These are phyloP conservation scores for Champsocephalus esox DNA, from an alignment of 2,797 vertebrate species.

Conservation along the genomic window DNA sequence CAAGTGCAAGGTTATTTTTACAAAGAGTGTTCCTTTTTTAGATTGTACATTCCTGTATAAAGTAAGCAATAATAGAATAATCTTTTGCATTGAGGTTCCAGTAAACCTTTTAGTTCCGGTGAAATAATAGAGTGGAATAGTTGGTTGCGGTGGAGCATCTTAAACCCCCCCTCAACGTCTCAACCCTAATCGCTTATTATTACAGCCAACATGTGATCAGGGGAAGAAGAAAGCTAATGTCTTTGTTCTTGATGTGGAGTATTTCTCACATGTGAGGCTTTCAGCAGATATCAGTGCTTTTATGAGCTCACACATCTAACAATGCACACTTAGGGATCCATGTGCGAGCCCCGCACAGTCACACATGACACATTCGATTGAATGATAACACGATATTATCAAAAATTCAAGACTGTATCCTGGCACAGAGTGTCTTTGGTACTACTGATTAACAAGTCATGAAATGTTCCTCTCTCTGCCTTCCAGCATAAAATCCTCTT, in stretches of 20 bases:
- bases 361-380: constrained; percentile 2
- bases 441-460: constrained; percentile 43
- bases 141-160: constrained; percentile 24
- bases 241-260: constrained; percentile 48
- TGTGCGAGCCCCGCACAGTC: neutral
- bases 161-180: neutral
- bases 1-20: neutral
- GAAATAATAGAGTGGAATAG: constrained; percentile 40
- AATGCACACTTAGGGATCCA: constrained; percentile 13
- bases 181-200: constrained; percentile 37
- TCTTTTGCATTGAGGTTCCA: constrained; percentile 4
- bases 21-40: neutral
- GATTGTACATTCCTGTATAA: neutral
- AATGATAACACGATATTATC: constrained; percentile 13
- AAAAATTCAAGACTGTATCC: constrained; percentile 43
- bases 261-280: constrained; percentile 45
- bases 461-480: constrained; percentile 25
- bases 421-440: constrained; percentile 20
- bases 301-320: constrained; percentile 1
- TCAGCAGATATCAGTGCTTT: constrained; percentile 30
- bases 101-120: constrained; percentile 28
- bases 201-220: constrained; percentile 27
- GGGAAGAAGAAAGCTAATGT: constrained; percentile 35
- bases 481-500: constrained; percentile 26
- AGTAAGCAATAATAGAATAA: neutral